Evolutionary conservation across 2,888 invertebrate species (phyloP).

Genomic region (Myopa tessellatipennis): DNA sequence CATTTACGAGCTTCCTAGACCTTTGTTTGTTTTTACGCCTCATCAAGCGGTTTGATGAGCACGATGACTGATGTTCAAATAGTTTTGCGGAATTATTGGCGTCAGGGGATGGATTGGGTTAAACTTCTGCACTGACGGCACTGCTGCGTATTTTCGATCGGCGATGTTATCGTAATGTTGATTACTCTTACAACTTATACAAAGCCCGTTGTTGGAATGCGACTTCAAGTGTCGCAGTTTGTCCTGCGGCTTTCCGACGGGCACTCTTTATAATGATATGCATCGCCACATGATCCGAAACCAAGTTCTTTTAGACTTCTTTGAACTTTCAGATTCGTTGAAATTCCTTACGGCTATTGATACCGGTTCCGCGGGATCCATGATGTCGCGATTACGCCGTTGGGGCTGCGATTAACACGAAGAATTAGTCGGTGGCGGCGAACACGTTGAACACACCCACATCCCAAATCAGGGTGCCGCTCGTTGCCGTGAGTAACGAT

Average conservation of each 20-base stretch:
- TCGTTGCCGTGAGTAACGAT: conserved; percentile 20
- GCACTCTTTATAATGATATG: background rate
- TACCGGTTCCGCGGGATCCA: background rate
- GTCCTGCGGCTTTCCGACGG: background rate
- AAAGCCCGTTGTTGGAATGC: background rate
- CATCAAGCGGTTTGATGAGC: background rate
- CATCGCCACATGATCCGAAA: conserved; percentile 10
- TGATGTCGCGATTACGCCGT: background rate
- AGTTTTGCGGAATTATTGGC: background rate
- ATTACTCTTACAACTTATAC: background rate
- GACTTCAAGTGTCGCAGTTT: background rate
- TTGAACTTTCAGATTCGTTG: background rate
- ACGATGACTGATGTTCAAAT: conserved; percentile 1
- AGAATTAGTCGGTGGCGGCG: background rate
- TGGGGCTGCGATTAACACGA: background rate
- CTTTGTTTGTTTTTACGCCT: too few species aligned
- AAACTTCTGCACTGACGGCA: background rate
- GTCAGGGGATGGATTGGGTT: background rate
- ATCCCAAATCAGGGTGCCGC: background rate
- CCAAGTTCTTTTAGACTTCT: background rate
- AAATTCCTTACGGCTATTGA: background rate
- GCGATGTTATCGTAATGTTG: background rate
- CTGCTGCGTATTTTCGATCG: background rate
- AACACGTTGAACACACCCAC: conserved; percentile 23
- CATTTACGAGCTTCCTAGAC: too few species aligned